A percentile compares a stretch with the other conserved stretches of the same genome.
Conservation (phyloP, 1,140 invertebrate species). For the Piezodorus guildinii region DNA sequence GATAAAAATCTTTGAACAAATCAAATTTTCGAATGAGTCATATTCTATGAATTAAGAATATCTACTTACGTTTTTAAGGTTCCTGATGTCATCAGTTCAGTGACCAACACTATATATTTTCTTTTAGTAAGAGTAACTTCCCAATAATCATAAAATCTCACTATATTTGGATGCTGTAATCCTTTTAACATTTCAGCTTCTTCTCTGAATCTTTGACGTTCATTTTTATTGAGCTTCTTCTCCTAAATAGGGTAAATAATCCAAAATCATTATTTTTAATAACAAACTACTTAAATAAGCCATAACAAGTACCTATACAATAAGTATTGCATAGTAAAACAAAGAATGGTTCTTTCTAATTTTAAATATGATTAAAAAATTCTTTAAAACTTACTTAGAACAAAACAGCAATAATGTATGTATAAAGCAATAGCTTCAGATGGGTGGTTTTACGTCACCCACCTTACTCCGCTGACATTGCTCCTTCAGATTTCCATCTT, state of each 20-base stretch:
- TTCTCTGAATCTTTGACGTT: conserved; percentile 90
- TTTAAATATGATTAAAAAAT: neutral
- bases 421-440: no score
- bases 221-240: conserved; percentile 80
- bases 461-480: no score
- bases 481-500: no score
- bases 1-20: no score
- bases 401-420: no score
- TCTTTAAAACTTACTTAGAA: no score
- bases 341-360: neutral
- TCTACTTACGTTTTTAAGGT: conserved; percentile 94
- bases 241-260: conserved; percentile 41
- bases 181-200: conserved; percentile 99
- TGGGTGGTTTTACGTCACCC: no score
- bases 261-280: no score
- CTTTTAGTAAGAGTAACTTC: conserved; percentile 82
- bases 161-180: conserved; percentile 98
- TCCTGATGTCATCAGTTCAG: conserved; percentile 98
- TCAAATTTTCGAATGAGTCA: no score
- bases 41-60: no score
- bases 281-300: no score
- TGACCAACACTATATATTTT: conserved; percentile 97
- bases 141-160: conserved; percentile 99
- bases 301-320: neutral
- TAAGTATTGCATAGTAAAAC: neutral